A percentile compares a stretch with the other conserved stretches of the same genome.
Evolutionary conservation across 92 coral and sea anemone genomes (phyloP).

Genomic region (Isaurus tuberculatus): DNA sequence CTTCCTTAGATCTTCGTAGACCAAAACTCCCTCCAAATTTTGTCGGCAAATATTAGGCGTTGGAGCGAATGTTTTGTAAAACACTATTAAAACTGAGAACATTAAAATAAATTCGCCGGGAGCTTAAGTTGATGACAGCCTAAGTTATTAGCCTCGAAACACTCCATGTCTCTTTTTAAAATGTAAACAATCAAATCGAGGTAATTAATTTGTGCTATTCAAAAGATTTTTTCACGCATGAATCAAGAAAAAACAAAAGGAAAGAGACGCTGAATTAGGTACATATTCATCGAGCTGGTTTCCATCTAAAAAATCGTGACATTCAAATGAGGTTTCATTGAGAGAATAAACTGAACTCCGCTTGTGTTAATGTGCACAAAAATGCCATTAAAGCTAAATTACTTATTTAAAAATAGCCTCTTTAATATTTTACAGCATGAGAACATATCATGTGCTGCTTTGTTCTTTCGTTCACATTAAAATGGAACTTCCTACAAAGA

Average conservation of each 20-base stretch:
- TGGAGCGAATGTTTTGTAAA: not conserved
- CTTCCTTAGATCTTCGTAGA: slow-evolving; percentile 7
- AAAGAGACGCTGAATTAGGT: not conserved
- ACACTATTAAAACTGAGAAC: not conserved
- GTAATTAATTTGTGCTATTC: not conserved
- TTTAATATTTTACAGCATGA: slow-evolving; percentile 36
- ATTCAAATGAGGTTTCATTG: not conserved
- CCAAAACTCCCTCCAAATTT: not conserved
- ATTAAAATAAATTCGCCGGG: slow-evolving; percentile 28
- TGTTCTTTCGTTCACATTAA: slow-evolving; percentile 10
- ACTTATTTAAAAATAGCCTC: slow-evolving; percentile 13
- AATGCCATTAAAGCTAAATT: not conserved
- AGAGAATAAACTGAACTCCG: not conserved
- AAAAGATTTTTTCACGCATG: not conserved
- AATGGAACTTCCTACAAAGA: slow-evolving; percentile 21
- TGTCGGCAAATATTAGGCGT: not conserved
- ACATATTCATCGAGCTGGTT: not conserved
- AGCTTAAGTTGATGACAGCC: slow-evolving; percentile 23
- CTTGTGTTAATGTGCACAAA: not conserved
- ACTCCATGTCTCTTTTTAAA: not conserved
- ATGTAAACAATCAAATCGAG: not conserved
- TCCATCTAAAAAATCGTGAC: not conserved
- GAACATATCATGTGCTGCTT: slow-evolving; percentile 32
- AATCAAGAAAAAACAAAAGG: not conserved
- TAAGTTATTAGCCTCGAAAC: slow-evolving; percentile 11